A percentile compares a stretch with the other conserved stretches of the same genome.
These are phyloP conservation scores for Zapornia atra DNA, from an alignment of 2,113 vertebrate species.

Conservation along the genomic window DNA sequence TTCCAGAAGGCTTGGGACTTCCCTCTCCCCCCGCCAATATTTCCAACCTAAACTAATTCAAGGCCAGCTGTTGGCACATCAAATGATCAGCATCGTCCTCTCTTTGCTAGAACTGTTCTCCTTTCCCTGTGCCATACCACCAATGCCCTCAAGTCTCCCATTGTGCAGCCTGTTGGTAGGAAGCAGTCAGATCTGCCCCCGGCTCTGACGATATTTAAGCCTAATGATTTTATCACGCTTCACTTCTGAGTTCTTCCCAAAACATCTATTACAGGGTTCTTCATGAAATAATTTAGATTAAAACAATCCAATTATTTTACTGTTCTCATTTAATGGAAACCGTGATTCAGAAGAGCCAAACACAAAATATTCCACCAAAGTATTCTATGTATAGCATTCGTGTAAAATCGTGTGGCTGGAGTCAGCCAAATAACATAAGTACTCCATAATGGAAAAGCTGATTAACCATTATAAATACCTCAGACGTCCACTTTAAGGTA, in stretches of 20 bases:
- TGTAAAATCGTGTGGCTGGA: constrained; percentile 22
- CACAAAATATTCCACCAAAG: constrained; percentile 49
- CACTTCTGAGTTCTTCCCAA: not conserved
- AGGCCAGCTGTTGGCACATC: constrained; percentile 3
- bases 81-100: constrained; percentile 8
- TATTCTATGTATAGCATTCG: constrained; percentile 57
- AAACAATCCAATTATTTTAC: constrained; percentile 20
- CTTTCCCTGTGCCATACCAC: not conserved
- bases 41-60: not conserved
- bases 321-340: constrained; percentile 44
- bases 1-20: not conserved
- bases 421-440: constrained; percentile 45
- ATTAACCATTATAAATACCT: constrained; percentile 49
- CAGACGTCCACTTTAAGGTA: constrained; percentile 45
- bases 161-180: not conserved
- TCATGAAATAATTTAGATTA: constrained; percentile 41
- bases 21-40: not conserved
- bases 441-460: constrained; percentile 62
- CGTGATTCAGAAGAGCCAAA: constrained; percentile 58
- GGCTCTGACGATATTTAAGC: not conserved
- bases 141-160: constrained; percentile 18
- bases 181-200: not conserved
- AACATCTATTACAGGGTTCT: not conserved
- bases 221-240: constrained; percentile 1
- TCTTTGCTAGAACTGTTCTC: constrained; percentile 15